Conservation (phyloP, 2,113 vertebrate species). For the Sula dactylatra region DNA sequence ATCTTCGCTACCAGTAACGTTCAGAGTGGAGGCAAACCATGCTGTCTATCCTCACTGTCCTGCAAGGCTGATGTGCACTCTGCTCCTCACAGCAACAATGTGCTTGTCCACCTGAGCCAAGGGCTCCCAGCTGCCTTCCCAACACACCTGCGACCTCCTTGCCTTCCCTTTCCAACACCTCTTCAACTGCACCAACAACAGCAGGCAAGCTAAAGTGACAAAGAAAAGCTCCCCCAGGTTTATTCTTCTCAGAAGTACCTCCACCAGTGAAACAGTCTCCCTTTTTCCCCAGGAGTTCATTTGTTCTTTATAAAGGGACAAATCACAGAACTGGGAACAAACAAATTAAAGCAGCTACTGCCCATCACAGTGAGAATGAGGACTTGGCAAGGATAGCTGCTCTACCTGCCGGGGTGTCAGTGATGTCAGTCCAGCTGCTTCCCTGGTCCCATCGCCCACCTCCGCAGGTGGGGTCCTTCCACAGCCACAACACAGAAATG, state of each 20-base stretch:
- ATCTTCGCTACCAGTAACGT: background rate
- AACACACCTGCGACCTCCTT: accelerated
- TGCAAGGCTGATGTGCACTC: no score
- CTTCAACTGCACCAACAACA: background rate
- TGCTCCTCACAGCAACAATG: background rate
- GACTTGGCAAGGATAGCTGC: background rate
- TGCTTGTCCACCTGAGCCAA: background rate
- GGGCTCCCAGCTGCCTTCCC: background rate
- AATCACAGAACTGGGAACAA: background rate
- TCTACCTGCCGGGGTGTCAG: background rate
- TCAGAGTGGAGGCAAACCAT: accelerated
- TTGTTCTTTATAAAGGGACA: background rate
- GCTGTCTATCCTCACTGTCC: background rate
- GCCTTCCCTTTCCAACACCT: background rate
- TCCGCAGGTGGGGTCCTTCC: background rate
- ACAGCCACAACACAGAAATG: background rate
- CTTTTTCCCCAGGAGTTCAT: background rate
- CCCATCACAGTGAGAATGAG: background rate
- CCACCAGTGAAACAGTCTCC: background rate
- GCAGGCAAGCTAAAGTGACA: background rate
- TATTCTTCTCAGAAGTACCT: background rate
- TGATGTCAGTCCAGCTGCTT: background rate
- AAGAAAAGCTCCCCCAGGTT: accelerated
- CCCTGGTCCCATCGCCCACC: background rate
- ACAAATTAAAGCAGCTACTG: background rate